A percentile compares a stretch with the other conserved stretches of the same genome.
phyloP scores from a whole-genome alignment of 2,113 vertebrate species.

The Anhinga anhinga region DNA sequence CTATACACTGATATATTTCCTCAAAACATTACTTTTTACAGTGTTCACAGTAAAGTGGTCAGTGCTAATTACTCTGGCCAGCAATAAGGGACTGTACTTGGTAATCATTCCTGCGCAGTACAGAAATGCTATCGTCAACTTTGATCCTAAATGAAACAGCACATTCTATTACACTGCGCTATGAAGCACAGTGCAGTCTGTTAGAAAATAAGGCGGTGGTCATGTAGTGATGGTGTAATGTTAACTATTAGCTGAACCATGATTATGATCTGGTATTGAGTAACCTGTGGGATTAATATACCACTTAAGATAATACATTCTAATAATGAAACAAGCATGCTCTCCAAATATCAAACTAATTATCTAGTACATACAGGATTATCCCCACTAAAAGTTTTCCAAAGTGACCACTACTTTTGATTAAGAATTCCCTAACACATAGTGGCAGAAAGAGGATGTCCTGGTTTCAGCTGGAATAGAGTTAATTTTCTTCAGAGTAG shows the following conservation, averaged over 20 bases:
- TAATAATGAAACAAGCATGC: background rate
- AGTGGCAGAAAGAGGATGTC: background rate
- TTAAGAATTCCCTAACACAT: rapidly evolving
- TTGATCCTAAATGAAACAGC: background rate
- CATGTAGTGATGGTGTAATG: background rate
- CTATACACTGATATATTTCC: background rate
- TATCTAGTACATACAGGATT: background rate
- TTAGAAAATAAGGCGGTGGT: background rate
- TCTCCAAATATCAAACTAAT: background rate
- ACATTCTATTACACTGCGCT: rapidly evolving
- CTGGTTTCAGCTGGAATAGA: too few species aligned
- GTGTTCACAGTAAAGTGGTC: background rate
- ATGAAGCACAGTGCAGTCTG: background rate
- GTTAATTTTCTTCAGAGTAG: too few species aligned
- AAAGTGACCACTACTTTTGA: background rate
- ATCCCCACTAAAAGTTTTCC: background rate
- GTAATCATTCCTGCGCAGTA: background rate
- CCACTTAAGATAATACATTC: background rate
- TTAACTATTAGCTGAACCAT: background rate
- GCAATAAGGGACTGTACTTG: background rate
- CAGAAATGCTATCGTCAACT: background rate
- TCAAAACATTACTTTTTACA: background rate
- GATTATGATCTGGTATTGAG: rapidly evolving
- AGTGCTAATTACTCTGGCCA: background rate
- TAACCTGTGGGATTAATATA: background rate